These are phyloP conservation scores for Homalodisca vitripennis DNA, from an alignment of 1,140 invertebrate genomes.

Conservation along the genomic window DNA sequence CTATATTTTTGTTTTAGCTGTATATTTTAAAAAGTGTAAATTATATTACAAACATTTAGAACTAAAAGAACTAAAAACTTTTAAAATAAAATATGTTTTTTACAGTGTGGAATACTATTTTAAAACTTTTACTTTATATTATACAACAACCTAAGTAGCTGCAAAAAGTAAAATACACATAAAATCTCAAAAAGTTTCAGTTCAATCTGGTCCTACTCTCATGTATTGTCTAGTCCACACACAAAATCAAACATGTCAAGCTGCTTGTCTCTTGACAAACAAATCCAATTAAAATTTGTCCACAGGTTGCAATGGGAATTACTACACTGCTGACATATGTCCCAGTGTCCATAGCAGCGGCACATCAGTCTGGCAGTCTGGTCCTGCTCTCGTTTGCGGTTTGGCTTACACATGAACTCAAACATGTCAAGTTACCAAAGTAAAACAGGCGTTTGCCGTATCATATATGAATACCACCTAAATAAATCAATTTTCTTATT, in stretches of 20 bases:
- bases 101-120: no score
- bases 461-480: neutral
- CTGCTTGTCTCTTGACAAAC: no score
- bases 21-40: no score
- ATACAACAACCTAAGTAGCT: no score
- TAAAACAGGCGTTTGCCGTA: neutral
- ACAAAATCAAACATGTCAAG: no score
- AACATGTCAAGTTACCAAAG: constrained; percentile 22
- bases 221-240: no score
- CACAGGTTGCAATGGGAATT: constrained; percentile 86
- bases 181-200: neutral
- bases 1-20: no score
- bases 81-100: no score
- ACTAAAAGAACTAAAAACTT: no score
- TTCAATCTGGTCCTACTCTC: no score
- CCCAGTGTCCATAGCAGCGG: constrained; percentile 80
- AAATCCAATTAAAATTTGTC: constrained; percentile 7
- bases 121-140: no score
- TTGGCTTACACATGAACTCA: constrained; percentile 31
- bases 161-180: neutral
- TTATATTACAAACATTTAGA: no score
- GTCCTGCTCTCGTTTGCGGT: constrained; percentile 81
- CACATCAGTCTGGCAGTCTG: constrained; percentile 94
- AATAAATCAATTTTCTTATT: neutral
- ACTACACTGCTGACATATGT: constrained; percentile 87